phyloP scores from a whole-genome alignment of 1,140 invertebrate genomes.

The Phymorhynchus buccinoides region DNA sequence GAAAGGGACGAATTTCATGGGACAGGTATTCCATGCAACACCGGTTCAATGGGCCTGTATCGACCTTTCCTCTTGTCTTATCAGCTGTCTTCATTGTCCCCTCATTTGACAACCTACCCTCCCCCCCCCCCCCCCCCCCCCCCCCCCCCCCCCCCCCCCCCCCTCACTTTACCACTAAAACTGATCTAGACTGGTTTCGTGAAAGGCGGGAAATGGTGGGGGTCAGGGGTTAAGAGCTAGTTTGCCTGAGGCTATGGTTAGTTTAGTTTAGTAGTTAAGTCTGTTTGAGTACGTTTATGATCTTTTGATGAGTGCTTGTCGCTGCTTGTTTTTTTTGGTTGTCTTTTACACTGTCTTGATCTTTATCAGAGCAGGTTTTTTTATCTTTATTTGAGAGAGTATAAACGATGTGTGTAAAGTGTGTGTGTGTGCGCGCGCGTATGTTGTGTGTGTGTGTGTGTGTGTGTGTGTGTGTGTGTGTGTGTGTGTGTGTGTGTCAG shows the following conservation, averaged over 20 bases:
- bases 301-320: neutral
- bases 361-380: neutral
- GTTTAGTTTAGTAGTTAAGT: neutral
- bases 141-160: neutral
- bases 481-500: neutral
- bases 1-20: too few relatives aligned
- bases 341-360: neutral
- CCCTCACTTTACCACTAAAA: neutral
- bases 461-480: constrained; percentile 2
- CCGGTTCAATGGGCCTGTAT: neutral
- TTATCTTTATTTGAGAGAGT: neutral
- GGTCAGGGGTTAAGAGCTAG: neutral
- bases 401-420: too few relatives aligned
- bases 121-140: neutral
- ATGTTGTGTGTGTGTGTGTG: neutral
- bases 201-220: neutral
- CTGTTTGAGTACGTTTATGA: neutral
- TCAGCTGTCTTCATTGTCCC: neutral
- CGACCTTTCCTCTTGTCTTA: neutral
- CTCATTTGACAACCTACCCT: constrained; percentile 11
- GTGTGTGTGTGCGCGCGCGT: too few relatives aligned
- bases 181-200: neutral
- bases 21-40: neutral
- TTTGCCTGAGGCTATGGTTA: neutral
- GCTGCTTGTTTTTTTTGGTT: neutral